Base-by-base conservation (phyloP, 2,797 vertebrate genomes). In the Hyperoplus immaculatus region DNA sequence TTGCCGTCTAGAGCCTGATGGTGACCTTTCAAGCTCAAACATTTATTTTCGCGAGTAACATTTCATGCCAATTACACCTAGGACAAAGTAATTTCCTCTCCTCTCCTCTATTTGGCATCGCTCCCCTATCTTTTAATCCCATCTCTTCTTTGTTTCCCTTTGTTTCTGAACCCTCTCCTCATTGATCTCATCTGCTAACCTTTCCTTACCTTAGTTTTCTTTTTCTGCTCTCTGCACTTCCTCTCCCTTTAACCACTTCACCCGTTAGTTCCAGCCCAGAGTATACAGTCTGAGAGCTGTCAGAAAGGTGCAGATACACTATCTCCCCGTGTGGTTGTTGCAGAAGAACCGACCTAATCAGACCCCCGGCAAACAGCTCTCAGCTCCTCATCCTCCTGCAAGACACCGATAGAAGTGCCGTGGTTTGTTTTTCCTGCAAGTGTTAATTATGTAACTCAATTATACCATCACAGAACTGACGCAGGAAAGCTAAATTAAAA, bases 381-480 rank as follows among this genome's bases (percentile, higher is more conserved):
- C 8, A 62, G 78, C 78, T 76, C 50, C 65, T 62, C 72, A 62
- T 92, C 82, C 86, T 86, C 75, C 87, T 88, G 83, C 80, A 87
- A 89, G 89, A 92, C 79, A 82, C 85, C 70, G 88, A 91, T 87
- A 89, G 86, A 92, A 86, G 78, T 69, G 77, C 69, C 67, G 83
- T 12, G 42, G 84, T 90, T 93, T 93, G 87, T 92, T 94, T 29
- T 93, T 92, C 86, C 86, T 86, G 92, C 89, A 78, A 78, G 89
- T 88, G 89, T 91, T 93, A 93, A 94, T 94, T 92, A 92, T 90
- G 91, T 93, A 92, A 93, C 91, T 91, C 91, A 93, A 94, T 93
- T 94, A 94, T 78, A 91, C 86, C 89, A 91, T 93, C 88, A 90
- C 80, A 88, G 79, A 78, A 86, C 78, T 90, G 92, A 92, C 60